Base-by-base conservation (phyloP, 2,888 invertebrate genomes). In the Troides aeacus region DNA sequence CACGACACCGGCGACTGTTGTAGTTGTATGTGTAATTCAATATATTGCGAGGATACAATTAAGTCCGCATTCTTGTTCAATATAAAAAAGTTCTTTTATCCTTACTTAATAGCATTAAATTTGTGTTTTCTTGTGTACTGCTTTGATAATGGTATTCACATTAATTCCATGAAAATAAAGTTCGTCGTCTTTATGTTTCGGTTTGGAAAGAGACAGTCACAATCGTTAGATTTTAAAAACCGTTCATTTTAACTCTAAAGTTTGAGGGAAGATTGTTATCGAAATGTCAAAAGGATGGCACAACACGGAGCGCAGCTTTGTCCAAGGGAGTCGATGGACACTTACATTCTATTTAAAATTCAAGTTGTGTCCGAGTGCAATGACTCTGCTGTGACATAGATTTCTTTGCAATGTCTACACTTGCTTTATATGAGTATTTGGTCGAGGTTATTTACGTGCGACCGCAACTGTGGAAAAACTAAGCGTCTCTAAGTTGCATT, bases 361-460 rank as follows among this genome's bases (percentile, higher is more conserved):
- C 87, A 74, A 23, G 62, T 62, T 74, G 76, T 75, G 83, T 78
- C 74, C 76, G 76, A 78, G 86, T 83, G 83, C 87, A 81, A 79
- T 84, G 87, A 87, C 87, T 82, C 76, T 78, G 76, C 71, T 62
- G 58, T 79, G 80, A 77, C 80, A 80, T 75, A 77, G 75, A 78
- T 77, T 75, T 76, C 75, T 74, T 73, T 73, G 77, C 78, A 77
- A 77, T 75, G 85, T 85, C 84, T 84, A 84, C 85, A 84, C 83
- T 74, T 72, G 72, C 74, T 72, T 77, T 78, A 78, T 76, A 79
- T 76, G 64, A 71, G 56, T 56, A 36, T 64, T 46, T 62, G 18
- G 57, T 60, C 70, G 66, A 36, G 75, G 73, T 76, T 76, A 75
- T 77, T 78, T 78, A 78, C 73, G 77, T 75, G 75, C 74, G 70